Conservation (phyloP, 1,140 invertebrate species). For the Episyrphus balteatus region DNA sequence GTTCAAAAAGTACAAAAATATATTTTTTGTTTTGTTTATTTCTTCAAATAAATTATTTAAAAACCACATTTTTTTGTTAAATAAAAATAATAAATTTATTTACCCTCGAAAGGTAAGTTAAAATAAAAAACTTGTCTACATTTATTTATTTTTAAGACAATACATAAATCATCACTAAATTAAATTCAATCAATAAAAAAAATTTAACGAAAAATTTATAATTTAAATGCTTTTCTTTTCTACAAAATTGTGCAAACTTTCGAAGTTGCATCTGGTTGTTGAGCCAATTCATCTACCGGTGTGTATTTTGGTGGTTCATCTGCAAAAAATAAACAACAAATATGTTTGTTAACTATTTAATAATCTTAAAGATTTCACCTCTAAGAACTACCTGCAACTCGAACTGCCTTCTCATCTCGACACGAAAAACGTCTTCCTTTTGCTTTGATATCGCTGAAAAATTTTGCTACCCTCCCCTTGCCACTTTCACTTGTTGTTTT, state of each 20-base stretch:
- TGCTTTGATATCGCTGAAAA: slow-evolving; percentile 17
- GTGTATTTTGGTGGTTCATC: slow-evolving; percentile 24
- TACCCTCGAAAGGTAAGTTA: too few species aligned
- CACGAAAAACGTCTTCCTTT: slow-evolving; percentile 15
- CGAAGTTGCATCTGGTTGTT: slow-evolving; percentile 10
- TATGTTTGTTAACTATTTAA: background rate
- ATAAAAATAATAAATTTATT: too few species aligned
- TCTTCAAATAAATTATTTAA: too few species aligned
- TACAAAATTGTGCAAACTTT: slow-evolving; percentile 36
- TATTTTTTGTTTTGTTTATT: too few species aligned
- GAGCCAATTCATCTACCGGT: slow-evolving; percentile 2
- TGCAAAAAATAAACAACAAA: slow-evolving; percentile 8
- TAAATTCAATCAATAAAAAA: too few species aligned
- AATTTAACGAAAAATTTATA: too few species aligned
- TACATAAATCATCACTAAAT: too few species aligned
- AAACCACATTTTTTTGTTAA: too few species aligned
- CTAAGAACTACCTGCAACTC: slow-evolving; percentile 22
- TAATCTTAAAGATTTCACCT: background rate
- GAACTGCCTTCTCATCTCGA: slow-evolving; percentile 28
- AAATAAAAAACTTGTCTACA: too few species aligned
- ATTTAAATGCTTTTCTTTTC: slow-evolving; percentile 4
- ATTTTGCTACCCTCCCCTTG: slow-evolving; percentile 25
- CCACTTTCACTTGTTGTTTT: slow-evolving; percentile 11
- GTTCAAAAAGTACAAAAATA: too few species aligned
- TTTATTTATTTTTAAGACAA: too few species aligned